These are phyloP conservation scores for Bembecia ichneumoniformis DNA, from an alignment of 2,888 invertebrate genomes.

Conservation along the genomic window DNA sequence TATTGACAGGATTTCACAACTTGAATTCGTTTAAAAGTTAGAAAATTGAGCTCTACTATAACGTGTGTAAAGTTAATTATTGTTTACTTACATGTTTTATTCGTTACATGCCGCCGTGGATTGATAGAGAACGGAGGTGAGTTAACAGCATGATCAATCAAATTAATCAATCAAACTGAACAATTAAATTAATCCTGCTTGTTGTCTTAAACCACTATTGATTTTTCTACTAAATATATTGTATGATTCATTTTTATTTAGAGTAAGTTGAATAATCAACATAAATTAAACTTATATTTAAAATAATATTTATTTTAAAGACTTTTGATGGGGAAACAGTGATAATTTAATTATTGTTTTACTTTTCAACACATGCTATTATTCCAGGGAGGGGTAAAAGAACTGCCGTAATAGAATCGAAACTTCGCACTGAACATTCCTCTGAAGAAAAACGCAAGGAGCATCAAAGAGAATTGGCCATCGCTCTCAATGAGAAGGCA, in stretches of 20 bases:
- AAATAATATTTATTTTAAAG: too few relatives aligned
- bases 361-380: conserved; percentile 1
- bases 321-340: not conserved
- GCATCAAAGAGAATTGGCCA: conserved; percentile 95
- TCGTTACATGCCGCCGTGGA: conserved; percentile 60
- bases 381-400: conserved; percentile 79
- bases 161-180: too few relatives aligned
- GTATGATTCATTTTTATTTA: too few relatives aligned
- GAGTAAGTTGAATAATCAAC: too few relatives aligned
- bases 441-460: conserved; percentile 97
- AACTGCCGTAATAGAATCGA: conserved; percentile 93
- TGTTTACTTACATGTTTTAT: conserved; percentile 26
- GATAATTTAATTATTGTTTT: not conserved
- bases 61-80: conserved; percentile 1
- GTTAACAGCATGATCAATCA: conserved; percentile 19
- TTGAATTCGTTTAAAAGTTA: too few relatives aligned
- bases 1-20: too few relatives aligned
- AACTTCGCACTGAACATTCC: conserved; percentile 93
- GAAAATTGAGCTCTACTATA: not conserved
- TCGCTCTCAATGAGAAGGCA: conserved; percentile 92
- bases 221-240: too few relatives aligned
- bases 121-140: conserved; percentile 65
- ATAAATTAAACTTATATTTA: too few relatives aligned
- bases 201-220: too few relatives aligned
- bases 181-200: too few relatives aligned